phyloP scores from a whole-genome alignment of 1,140 invertebrate genomes.

The Geopemphigus sp. region DNA sequence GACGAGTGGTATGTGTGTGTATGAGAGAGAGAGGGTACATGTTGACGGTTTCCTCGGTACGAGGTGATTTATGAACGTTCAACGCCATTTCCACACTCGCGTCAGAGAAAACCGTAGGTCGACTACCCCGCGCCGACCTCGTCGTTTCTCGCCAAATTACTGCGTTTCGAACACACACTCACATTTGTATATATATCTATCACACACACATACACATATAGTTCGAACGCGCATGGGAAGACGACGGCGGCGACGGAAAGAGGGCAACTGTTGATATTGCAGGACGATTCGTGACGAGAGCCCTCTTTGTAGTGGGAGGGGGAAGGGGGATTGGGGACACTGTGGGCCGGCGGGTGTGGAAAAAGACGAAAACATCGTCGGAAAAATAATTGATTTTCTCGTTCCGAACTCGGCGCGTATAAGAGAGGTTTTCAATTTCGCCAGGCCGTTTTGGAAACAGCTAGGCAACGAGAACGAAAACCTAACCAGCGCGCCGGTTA shows the following conservation, averaged over 20 bases:
- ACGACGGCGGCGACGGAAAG: neutral
- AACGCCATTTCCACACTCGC: conserved; percentile 44
- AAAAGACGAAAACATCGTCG: conserved; percentile 35
- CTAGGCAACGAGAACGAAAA: neutral
- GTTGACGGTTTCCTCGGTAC: conserved; percentile 28
- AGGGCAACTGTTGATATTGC: conserved; percentile 36
- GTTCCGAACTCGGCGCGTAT: neutral
- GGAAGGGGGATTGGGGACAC: neutral
- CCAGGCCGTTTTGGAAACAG: conserved; percentile 2
- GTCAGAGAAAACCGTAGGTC: conserved; percentile 37
- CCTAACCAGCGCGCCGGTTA: neutral
- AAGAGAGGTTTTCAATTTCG: conserved; percentile 40
- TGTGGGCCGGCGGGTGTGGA: neutral
- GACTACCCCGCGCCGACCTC: neutral
- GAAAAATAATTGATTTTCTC: conserved; percentile 42
- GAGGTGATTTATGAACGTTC: conserved; percentile 46
- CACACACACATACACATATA: neutral
- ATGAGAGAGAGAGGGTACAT: too few species aligned
- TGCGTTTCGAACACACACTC: conserved; percentile 12
- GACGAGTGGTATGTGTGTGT: neutral
- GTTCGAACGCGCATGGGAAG: neutral
- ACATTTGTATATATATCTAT: neutral
- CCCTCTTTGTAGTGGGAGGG: too few species aligned
- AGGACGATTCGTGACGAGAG: neutral
- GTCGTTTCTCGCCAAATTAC: conserved; percentile 2